Base-by-base conservation (phyloP, 2,113 vertebrate species). In the Chroicocephalus ridibundus region DNA sequence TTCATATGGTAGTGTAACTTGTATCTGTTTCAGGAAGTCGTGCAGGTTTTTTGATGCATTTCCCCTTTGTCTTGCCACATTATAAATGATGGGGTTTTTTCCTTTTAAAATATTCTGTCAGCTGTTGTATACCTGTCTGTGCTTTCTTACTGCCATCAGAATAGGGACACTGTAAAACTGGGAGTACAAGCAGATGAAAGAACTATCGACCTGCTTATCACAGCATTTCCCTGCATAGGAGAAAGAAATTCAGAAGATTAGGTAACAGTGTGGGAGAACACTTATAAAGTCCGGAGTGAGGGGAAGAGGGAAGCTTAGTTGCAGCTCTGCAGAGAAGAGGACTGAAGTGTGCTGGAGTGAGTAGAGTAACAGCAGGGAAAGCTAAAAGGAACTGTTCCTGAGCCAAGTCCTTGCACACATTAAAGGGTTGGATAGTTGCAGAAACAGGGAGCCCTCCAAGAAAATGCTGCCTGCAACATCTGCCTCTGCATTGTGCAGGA, bases 381-480 rank as follows among this genome's bases (percentile, higher is more conserved):
- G 51, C 94, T 83, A 68, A 88, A 57, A 86, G 51, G 86, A 92
- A 2, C 55, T 65, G 32, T 81, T 88, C 31, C 80, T 27, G 51
- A 83, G 91, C 86, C 93, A 89, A 96, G 55, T 81, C 65, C 80
- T 86, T 95, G 80, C 88, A 80, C 85, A 65, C 62, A 26, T 65
- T 66, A 80, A 80, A 61, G 66, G 42, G 14, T 3, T 89, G 72
- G 85, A 83, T 75, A 83, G 42, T 29, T 94, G 93, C 64, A 92
- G 91, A 84, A 84, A 71, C 51, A 94, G 55, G 83, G 93, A 95
- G 47, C 61, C 69, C 91, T 93, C 51, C 88, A 91, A 95, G 89
- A n/a, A 66, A 81, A 52, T 68, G 83, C 77, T 96, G 86, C 80
- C 71, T 86, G 86, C 83, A 93, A 83, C 93, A 96, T 95, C 93